Conservation (phyloP, 1,140 invertebrate species). For the Drosophila micromelanica region DNA sequence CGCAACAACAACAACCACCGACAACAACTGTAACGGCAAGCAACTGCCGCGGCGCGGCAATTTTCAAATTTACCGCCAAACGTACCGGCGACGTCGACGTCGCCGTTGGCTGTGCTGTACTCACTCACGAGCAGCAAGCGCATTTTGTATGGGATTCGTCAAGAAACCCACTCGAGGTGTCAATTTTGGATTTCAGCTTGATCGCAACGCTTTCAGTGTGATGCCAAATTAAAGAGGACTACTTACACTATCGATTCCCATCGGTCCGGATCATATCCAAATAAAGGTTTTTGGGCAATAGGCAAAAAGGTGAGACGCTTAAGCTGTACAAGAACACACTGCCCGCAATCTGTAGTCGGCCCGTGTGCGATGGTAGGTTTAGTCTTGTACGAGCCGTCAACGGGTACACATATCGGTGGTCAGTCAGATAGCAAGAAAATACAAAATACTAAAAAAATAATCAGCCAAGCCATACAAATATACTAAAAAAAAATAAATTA, state of each 20-base stretch:
- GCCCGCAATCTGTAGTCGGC: conserved; percentile 56
- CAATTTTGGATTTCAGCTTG: conserved; percentile 63
- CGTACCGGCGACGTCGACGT: conserved; percentile 60
- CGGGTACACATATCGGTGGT: conserved; percentile 83
- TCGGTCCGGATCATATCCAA: conserved; percentile 28
- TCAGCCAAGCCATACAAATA: conserved; percentile 45
- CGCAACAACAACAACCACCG: conserved; percentile 34
- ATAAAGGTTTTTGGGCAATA: conserved; percentile 50
- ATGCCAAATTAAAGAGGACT: conserved; percentile 47
- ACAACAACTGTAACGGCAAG: conserved; percentile 36
- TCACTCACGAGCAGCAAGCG: conserved; percentile 82
- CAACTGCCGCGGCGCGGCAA: conserved; percentile 59
- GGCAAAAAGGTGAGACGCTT: conserved; percentile 43
- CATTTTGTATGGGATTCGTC: conserved; percentile 83
- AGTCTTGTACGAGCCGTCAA: conserved; percentile 83
- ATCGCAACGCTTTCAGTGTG: conserved; percentile 41
- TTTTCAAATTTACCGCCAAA: conserved; percentile 85
- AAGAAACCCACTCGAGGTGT: conserved; percentile 83
- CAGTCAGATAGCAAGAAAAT: conserved; percentile 50
- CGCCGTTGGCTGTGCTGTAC: conserved; percentile 50
- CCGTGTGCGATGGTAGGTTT: conserved; percentile 64
- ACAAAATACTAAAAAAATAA: conserved; percentile 47
- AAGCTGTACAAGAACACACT: conserved; percentile 50
- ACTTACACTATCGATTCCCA: conserved; percentile 33
- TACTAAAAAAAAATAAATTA: conserved; percentile 28